Conservation (phyloP, 2,797 vertebrate species). For the Siniperca undulata region DNA sequence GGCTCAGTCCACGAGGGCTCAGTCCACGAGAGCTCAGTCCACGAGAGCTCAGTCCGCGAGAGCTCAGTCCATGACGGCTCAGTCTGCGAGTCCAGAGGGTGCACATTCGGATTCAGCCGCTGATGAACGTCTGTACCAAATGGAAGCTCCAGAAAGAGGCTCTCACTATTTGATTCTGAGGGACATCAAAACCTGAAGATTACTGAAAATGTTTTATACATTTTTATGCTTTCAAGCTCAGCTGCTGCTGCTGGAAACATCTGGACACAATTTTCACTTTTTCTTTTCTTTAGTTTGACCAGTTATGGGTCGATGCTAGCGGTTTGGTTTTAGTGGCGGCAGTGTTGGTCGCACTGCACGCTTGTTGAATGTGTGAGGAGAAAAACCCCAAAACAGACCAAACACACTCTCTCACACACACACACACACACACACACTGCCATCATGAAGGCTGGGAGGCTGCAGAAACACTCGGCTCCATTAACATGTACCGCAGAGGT, state of each 20-base stretch:
- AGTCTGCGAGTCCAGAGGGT: too few relatives aligned
- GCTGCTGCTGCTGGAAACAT: background rate
- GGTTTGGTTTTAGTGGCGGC: too few relatives aligned
- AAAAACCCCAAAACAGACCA: background rate
- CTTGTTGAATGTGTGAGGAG: background rate
- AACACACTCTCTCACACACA: conserved; percentile 5
- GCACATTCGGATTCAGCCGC: too few relatives aligned
- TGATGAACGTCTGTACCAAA: too few relatives aligned
- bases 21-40: too few relatives aligned
- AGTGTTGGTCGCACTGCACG: background rate
- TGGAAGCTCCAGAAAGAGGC: too few relatives aligned
- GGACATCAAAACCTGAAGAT: too few relatives aligned
- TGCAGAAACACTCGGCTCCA: conserved; percentile 7
- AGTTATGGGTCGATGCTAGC: background rate
- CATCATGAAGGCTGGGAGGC: background rate
- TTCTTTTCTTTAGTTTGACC: background rate
- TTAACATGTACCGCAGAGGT: background rate
- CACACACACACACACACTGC: background rate
- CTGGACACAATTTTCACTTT: background rate
- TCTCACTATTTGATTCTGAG: too few relatives aligned
- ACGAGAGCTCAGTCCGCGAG: too few relatives aligned
- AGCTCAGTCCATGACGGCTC: too few relatives aligned
- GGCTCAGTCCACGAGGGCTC: too few relatives aligned
- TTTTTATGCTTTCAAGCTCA: background rate
- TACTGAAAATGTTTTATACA: too few relatives aligned